Evolutionary conservation across 1,140 invertebrate genomes (phyloP).

Genomic region (Whitmania pigra): DNA sequence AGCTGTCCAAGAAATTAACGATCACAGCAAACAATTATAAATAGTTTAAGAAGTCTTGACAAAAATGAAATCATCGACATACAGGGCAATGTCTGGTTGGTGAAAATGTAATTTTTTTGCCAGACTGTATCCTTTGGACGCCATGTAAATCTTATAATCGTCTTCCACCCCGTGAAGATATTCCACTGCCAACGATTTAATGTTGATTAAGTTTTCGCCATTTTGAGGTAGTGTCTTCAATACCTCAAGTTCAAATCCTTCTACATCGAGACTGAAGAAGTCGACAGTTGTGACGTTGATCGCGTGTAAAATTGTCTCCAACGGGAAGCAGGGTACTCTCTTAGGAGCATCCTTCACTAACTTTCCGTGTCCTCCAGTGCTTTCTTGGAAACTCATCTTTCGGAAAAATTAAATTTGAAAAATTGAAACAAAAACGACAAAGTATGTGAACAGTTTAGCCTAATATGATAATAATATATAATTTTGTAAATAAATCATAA

Average conservation of each 20-base stretch:
- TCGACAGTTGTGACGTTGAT: slow-evolving; percentile 12
- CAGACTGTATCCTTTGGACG: background rate
- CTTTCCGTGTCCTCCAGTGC: background rate
- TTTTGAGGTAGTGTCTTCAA: slow-evolving; percentile 24
- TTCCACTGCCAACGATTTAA: slow-evolving; percentile 10
- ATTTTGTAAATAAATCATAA: no score
- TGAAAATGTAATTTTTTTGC: background rate
- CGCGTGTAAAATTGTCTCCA: slow-evolving; percentile 16
- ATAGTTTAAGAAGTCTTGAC: background rate
- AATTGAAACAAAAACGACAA: background rate
- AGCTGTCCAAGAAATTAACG: no score
- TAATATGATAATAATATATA: no score
- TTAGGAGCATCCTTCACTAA: background rate
- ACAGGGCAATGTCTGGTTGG: background rate
- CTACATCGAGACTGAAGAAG: slow-evolving; percentile 28
- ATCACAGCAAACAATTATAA: no score
- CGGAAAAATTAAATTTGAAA: background rate
- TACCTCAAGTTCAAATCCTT: slow-evolving; percentile 27
- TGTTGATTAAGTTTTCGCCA: slow-evolving; percentile 14
- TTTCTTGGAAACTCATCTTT: slow-evolving; percentile 9
- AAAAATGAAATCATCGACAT: slow-evolving; percentile 18
- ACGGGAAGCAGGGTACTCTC: slow-evolving; percentile 15
- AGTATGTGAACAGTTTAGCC: background rate
- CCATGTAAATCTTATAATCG: background rate
- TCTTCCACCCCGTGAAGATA: slow-evolving; percentile 14